These are phyloP conservation scores for Heliconius ethilla DNA, from an alignment of 2,888 invertebrate species.

Conservation along the genomic window DNA sequence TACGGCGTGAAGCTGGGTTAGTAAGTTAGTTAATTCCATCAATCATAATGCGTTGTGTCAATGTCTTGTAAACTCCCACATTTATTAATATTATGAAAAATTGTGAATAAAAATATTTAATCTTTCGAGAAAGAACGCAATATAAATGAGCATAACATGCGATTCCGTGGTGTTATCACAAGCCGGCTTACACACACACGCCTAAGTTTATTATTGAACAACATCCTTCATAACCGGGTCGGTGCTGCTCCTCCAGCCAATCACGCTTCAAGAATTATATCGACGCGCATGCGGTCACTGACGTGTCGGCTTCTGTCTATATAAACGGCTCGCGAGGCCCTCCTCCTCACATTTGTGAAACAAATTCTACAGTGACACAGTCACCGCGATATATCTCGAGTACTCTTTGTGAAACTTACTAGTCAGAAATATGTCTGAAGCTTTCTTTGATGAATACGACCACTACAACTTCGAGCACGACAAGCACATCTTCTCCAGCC, in stretches of 20 bases:
- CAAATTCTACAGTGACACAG: slow-evolving; percentile 59
- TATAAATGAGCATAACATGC: slow-evolving; percentile 36
- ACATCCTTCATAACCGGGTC: slow-evolving; percentile 69
- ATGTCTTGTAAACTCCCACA: too few relatives aligned
- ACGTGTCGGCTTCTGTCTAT: slow-evolving; percentile 68
- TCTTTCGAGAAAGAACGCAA: too few relatives aligned
- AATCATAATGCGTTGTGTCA: too few relatives aligned
- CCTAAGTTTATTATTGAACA: slow-evolving; percentile 64
- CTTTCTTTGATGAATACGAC: slow-evolving; percentile 94
- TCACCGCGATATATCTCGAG: slow-evolving; percentile 55
- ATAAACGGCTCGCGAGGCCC: slow-evolving; percentile 57
- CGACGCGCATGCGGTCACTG: slow-evolving; percentile 80
- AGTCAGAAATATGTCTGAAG: slow-evolving; percentile 88
- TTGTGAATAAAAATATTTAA: too few relatives aligned
- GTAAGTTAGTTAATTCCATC: too few relatives aligned
- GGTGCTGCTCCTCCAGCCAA: slow-evolving; percentile 64
- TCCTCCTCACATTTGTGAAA: slow-evolving; percentile 62
- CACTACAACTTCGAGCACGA: slow-evolving; percentile 97
- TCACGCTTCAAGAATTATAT: slow-evolving; percentile 69
- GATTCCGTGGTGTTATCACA: slow-evolving; percentile 52
- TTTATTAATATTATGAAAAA: too few relatives aligned
- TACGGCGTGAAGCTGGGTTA: too few relatives aligned
- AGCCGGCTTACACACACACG: slow-evolving; percentile 64
- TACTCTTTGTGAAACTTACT: slow-evolving; percentile 54
- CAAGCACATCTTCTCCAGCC: slow-evolving; percentile 92